A percentile compares a stretch with the other conserved stretches of the same genome.
Evolutionary conservation across 2,888 invertebrate species (phyloP).

Genomic region (Drosophila colorata): DNA sequence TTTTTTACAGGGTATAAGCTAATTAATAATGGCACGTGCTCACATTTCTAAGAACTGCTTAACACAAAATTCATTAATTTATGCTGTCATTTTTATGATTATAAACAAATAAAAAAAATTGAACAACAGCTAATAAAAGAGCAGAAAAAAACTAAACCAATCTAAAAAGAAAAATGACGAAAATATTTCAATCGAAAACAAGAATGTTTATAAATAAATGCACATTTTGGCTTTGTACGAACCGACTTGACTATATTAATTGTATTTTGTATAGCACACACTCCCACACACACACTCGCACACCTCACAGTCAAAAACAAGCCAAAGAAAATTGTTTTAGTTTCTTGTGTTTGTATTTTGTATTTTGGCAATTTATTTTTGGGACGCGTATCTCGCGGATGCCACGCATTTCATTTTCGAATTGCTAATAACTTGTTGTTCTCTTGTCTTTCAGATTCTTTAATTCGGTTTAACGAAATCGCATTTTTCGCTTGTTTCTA

Average conservation of each 20-base stretch:
- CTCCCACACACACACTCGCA: conserved; percentile 8
- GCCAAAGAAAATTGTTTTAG: conserved; percentile 21
- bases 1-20: background rate
- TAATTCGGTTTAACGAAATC: conserved; percentile 15
- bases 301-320: conserved; percentile 20
- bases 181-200: conserved; percentile 69
- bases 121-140: conserved; percentile 23
- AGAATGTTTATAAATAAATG: conserved; percentile 76
- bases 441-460: conserved; percentile 30
- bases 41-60: conserved; percentile 30
- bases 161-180: conserved; percentile 57
- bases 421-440: conserved; percentile 75
- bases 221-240: conserved; percentile 43
- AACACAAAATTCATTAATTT: conserved; percentile 55
- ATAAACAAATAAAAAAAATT: conserved; percentile 63
- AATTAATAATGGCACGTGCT: conserved; percentile 55
- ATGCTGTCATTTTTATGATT: conserved; percentile 59
- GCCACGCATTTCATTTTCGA: conserved; percentile 68
- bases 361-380: conserved; percentile 73
- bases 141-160: conserved; percentile 15
- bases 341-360: conserved; percentile 25
- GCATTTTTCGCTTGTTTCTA: conserved; percentile 49
- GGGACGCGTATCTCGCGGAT: conserved; percentile 60
- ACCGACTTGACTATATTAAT: conserved; percentile 57
- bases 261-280: conserved; percentile 54